A percentile compares a stretch with the other conserved stretches of the same genome.
These are phyloP conservation scores for Polypedilum vanderplanki DNA, from an alignment of 1,140 invertebrate genomes.

Conservation along the genomic window DNA sequence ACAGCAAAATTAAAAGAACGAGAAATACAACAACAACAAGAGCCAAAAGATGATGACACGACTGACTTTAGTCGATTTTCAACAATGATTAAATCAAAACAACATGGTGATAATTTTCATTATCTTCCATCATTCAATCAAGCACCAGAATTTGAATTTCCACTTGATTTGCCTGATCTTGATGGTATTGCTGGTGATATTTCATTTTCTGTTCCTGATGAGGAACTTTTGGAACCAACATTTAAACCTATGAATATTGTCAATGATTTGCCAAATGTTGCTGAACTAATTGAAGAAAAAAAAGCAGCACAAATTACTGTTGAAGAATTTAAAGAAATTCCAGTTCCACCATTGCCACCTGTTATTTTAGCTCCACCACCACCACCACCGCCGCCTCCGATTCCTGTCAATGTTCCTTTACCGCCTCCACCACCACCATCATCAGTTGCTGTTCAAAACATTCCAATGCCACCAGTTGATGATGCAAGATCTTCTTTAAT, in stretches of 20 bases:
- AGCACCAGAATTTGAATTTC: slow-evolving; percentile 14
- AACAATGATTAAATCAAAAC: not conserved
- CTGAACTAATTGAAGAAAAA: not conserved
- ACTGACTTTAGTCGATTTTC: slow-evolving; percentile 23
- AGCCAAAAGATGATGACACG: not conserved
- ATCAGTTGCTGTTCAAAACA: not conserved
- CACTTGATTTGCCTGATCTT: not conserved
- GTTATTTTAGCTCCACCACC: not conserved
- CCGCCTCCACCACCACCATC: not conserved
- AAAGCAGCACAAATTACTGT: no score
- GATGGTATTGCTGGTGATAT: not conserved
- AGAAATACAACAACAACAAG: not conserved
- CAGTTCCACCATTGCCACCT: not conserved
- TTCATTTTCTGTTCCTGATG: not conserved
- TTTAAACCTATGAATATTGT: not conserved
- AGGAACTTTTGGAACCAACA: not conserved
- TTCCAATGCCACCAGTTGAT: not conserved
- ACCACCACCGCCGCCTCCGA: not conserved
- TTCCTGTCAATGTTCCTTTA: not conserved
- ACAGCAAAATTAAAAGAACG: not conserved
- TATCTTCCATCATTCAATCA: not conserved
- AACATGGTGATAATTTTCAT: not conserved
- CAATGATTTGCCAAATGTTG: slow-evolving; percentile 21
- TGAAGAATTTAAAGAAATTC: not conserved
- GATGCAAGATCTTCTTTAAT: not conserved